phyloP scores from a whole-genome alignment of 2,113 vertebrate genomes.

The Gasterosteus nipponicus region DNA sequence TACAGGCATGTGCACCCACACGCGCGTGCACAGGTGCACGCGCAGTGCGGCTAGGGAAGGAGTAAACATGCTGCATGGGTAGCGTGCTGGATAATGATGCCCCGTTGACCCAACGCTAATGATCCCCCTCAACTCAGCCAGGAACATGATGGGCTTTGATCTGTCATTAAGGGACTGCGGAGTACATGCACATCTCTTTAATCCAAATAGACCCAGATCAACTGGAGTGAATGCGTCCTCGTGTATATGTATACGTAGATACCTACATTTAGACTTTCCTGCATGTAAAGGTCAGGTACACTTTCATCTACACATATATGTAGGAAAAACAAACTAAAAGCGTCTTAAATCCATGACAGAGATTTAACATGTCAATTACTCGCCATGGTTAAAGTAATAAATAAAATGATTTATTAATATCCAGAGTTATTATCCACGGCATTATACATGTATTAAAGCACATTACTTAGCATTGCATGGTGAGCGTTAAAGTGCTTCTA shows the following conservation, averaged over 20 bases:
- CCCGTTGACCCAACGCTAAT: conserved; percentile 72
- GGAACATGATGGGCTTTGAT: conserved; percentile 76
- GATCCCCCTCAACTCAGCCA: conserved; percentile 60
- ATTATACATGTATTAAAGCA: conserved; percentile 78
- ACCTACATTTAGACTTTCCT: not conserved
- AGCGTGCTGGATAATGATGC: conserved; percentile 68
- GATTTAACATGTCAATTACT: conserved; percentile 75
- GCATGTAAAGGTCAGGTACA: not conserved
- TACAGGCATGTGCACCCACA: conserved; percentile 22
- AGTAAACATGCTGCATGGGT: conserved; percentile 55
- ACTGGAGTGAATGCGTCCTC: not conserved
- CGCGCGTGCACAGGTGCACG: conserved; percentile 3
- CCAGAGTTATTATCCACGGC: conserved; percentile 73
- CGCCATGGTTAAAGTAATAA: conserved; percentile 65
- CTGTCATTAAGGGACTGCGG: conserved; percentile 67
- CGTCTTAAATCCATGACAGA: conserved; percentile 50
- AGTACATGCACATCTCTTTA: conserved; percentile 51
- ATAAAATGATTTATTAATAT: conserved; percentile 80
- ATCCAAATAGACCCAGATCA: conserved; percentile 49
- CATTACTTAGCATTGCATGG: conserved; percentile 71
- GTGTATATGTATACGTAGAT: conserved; percentile 11
- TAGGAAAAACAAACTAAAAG: no score
- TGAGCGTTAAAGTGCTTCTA: conserved; percentile 76
- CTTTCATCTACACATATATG: not conserved
- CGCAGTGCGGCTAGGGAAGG: not conserved